Evolutionary conservation across 2,113 vertebrate species (phyloP), one percentile per base, ranked within the genome.

Genomic region (Taurulus bubalis): DNA sequence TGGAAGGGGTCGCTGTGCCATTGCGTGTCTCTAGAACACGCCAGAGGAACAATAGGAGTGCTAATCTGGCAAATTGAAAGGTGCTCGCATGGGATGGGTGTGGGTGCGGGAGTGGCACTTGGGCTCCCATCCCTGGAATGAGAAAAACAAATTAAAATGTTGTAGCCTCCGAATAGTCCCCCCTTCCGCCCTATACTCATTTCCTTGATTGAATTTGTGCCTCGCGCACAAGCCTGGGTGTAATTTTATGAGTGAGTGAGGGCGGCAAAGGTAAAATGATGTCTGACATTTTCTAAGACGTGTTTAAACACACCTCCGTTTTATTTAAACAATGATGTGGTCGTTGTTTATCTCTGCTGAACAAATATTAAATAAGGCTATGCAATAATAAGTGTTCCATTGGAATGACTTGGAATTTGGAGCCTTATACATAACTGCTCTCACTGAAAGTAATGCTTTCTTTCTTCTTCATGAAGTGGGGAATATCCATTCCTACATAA

Each of bases 41-140:
- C 82, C 86, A 89, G 84, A 66, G 73, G 84, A 87, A 89, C 91
- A 91, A 85, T 60, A 65, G 81, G 87, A 87, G 88, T 67, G 82
- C 85, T 94, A 95, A 95, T 95, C 94, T 94, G 81, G 82, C 77
- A 94, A 93, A 95, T 93, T 93, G 92, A 93, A 94, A 91, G 86
- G 75, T 87, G 85, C 86, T 90, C n/a, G 34, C 82, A 80, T 2
- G 72, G 76, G 80, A 88, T 87, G 84, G 85, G 84, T 86, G 78
- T 81, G 64, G 72, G 69, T 60, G 76, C 20, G 30, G 85, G 71
- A 81, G 89, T 83, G 83, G 84, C 74, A 76, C 86, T 75, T 58
- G 75, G 74, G 66, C 82, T 94, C 72, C 82, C 79, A 90, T 93
- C 87, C 86, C 78, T 82, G 53, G 80, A 90, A 94, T 91, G 89